Conservation (phyloP, 2,797 vertebrate species). For the Eidolon dupreanum region DNA sequence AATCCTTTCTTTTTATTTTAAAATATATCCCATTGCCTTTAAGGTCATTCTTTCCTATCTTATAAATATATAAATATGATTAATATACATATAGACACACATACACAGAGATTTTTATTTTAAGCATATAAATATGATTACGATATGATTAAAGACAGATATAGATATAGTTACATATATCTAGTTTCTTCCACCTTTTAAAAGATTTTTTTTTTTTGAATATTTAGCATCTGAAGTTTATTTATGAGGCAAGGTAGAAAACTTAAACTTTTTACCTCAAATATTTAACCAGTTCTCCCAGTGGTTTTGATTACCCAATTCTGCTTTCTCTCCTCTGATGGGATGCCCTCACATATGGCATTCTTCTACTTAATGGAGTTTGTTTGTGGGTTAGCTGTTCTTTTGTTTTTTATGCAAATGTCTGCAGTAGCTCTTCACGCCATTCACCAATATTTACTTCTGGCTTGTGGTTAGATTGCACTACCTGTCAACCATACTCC, state of each 20-base stretch:
- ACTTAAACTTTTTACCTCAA: neutral
- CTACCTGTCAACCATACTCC: neutral
- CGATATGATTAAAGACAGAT: neutral
- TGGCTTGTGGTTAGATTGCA: neutral
- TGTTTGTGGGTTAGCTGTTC: neutral
- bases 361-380: neutral
- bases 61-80: neutral
- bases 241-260: neutral
- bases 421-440: neutral
- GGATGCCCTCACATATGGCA: neutral
- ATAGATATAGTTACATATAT: neutral
- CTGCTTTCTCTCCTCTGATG: neutral
- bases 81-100: neutral
- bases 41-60: neutral
- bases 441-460: neutral
- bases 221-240: neutral
- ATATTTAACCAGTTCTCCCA: neutral
- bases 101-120: neutral
- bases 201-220: neutral
- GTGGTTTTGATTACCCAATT: neutral
- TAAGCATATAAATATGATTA: neutral
- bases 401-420: neutral
- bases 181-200: neutral
- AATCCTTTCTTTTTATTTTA: conserved; percentile 34
- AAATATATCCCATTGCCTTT: neutral